Evolutionary conservation across 2,113 vertebrate genomes (phyloP).

Genomic region (Condylura cristata): DNA sequence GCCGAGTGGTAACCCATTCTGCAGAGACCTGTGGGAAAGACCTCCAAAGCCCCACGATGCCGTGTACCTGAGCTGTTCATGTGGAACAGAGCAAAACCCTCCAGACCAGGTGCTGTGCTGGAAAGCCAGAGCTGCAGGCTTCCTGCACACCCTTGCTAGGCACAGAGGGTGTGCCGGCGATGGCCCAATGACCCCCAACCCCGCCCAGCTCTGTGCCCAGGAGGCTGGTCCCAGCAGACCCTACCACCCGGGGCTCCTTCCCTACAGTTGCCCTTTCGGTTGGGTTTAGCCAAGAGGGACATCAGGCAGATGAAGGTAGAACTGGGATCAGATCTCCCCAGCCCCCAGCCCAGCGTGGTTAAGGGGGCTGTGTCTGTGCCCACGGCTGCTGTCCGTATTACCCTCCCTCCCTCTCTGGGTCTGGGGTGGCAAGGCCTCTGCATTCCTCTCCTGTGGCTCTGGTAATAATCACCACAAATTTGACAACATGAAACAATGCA

Average conservation of each 20-base stretch:
- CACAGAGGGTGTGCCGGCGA: not conserved
- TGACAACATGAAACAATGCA: not conserved
- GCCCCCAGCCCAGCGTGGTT: fast-evolving
- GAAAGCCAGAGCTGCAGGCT: not conserved
- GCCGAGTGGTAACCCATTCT: not conserved
- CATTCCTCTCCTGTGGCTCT: not conserved
- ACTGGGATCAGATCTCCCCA: not conserved
- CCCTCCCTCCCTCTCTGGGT: not conserved
- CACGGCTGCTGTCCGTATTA: not conserved
- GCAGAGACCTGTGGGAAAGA: not conserved
- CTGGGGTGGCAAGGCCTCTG: not conserved
- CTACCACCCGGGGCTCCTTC: not conserved
- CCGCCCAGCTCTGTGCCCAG: not conserved
- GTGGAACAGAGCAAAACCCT: not conserved
- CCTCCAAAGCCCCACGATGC: not conserved
- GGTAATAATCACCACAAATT: not conserved
- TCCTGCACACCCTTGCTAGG: fast-evolving
- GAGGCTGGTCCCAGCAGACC: not conserved
- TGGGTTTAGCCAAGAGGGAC: not conserved
- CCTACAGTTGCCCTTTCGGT: not conserved
- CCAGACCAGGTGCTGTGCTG: not conserved
- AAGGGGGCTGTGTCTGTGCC: fast-evolving
- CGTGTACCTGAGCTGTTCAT: not conserved
- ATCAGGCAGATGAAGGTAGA: not conserved
- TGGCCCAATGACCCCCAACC: fast-evolving